These are phyloP conservation scores for Scaptomyza pallida DNA, from an alignment of 1,140 invertebrate species.

Conservation along the genomic window DNA sequence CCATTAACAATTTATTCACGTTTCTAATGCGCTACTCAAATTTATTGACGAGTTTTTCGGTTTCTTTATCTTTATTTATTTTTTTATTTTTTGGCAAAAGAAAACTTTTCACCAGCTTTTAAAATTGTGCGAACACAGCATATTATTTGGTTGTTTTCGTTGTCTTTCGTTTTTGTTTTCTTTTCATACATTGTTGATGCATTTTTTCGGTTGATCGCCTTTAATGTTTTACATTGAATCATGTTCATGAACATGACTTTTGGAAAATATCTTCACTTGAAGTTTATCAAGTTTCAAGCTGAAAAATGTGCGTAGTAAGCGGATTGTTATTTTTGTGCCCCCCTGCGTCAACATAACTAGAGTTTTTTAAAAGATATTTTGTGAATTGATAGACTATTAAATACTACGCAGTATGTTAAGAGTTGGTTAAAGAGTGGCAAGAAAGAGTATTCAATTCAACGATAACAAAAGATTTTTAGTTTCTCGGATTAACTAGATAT, in stretches of 20 bases:
- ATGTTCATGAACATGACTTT: constrained; percentile 42
- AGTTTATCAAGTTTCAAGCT: constrained; percentile 22
- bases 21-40: constrained; percentile 39
- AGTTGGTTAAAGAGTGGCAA: not conserved
- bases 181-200: constrained; percentile 7
- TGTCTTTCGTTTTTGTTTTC: constrained; percentile 12
- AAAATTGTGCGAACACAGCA: constrained; percentile 4
- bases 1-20: constrained; percentile 27
- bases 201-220: constrained; percentile 10
- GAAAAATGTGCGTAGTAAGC: constrained; percentile 34
- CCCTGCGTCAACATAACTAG: constrained; percentile 18
- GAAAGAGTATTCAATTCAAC: not conserved
- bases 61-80: constrained; percentile 34
- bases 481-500: too few relatives aligned
- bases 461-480: too few relatives aligned
- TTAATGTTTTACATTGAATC: constrained; percentile 32
- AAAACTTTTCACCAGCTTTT: constrained; percentile 23
- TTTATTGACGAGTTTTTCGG: constrained; percentile 5
- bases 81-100: not conserved
- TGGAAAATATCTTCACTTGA: constrained; percentile 20
- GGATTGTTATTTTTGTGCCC: constrained; percentile 8
- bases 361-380: constrained; percentile 1
- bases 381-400: not conserved
- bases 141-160: constrained; percentile 4
- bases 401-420: not conserved